Conservation (phyloP, 2,113 vertebrate genomes). For the Halcyon malimbica region DNA sequence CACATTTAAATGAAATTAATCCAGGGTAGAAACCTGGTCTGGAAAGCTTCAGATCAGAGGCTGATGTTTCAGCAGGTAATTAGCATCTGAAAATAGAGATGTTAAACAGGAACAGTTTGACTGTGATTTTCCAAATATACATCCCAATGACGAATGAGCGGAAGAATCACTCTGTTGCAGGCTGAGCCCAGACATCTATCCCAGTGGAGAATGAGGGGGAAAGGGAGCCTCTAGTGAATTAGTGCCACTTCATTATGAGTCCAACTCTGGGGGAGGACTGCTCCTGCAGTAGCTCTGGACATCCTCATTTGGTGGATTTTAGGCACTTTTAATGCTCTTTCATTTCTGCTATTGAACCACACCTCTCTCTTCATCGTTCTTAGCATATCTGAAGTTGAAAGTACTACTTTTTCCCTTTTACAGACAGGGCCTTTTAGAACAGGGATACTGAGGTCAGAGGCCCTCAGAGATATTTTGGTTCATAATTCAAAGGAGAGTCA, state of each 20-base stretch:
- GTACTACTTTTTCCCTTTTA: neutral
- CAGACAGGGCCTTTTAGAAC: neutral
- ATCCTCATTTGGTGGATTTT: neutral
- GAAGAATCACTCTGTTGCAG: neutral
- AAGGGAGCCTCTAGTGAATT: neutral
- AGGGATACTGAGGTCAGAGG: rapidly evolving
- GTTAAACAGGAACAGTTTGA: neutral
- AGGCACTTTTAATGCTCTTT: neutral
- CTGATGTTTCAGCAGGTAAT: constrained; percentile 1
- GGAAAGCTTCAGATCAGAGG: constrained; percentile 3
- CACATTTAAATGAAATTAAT: constrained; percentile 1
- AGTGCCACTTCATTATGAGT: neutral
- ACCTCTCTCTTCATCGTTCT: neutral
- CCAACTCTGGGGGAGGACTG: neutral
- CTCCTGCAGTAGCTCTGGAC: neutral
- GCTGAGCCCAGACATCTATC: neutral
- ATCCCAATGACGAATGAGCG: neutral
- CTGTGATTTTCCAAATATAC: neutral
- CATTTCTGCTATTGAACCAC: neutral
- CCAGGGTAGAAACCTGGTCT: neutral
- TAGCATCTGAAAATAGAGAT: neutral
- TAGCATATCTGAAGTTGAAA: neutral
- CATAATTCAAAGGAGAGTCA: neutral
- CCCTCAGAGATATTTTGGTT: neutral
- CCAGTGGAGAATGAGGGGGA: neutral